Percentiles rank a stretch among this genome's conserved stretches.
Conservation (phyloP, 2,113 vertebrate genomes). For the Capra hircus region DNA sequence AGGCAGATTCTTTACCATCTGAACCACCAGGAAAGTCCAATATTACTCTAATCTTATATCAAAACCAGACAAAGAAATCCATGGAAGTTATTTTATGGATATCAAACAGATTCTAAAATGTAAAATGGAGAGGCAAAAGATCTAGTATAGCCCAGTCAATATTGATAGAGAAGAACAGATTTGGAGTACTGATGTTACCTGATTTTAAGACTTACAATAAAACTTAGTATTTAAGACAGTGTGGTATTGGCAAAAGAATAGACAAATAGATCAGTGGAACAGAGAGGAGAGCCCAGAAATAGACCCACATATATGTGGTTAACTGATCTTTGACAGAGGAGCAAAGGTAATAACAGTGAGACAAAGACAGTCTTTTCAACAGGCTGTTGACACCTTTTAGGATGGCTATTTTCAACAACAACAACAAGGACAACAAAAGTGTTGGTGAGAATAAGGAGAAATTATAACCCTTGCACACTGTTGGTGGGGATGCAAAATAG, state of each 20-base stretch:
- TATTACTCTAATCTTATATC: background rate
- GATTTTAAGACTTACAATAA: background rate
- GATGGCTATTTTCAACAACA: background rate
- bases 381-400: background rate
- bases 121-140: background rate
- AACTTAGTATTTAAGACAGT: background rate
- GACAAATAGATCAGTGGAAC: background rate
- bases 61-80: background rate
- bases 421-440: background rate
- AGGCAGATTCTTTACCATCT: background rate
- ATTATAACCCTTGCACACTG: background rate
- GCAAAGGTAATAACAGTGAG: background rate
- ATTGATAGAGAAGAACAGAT: background rate
- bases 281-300: background rate
- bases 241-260: background rate
- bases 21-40: background rate
- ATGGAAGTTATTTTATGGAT: background rate
- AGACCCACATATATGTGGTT: background rate
- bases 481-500: background rate
- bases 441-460: background rate
- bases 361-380: background rate
- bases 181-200: background rate
- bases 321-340: background rate
- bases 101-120: background rate
- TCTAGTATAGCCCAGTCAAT: background rate